Percentiles rank a stretch among this genome's conserved stretches.
Evolutionary conservation across 92 coral and sea anemone species (phyloP).

Genomic region (Parazoanthus darwini): DNA sequence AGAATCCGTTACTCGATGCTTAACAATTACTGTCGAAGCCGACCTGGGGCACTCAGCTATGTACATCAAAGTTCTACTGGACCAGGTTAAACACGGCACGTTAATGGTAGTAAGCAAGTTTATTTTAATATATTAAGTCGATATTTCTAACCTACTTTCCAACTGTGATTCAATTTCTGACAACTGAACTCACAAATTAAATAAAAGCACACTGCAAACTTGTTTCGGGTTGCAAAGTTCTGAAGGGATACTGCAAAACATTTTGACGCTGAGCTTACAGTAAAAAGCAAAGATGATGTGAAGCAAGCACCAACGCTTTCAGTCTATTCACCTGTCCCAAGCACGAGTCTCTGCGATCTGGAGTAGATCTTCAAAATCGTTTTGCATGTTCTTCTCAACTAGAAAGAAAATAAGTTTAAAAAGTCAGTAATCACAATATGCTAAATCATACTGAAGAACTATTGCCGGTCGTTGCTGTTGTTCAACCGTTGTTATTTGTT

Average conservation of each 20-base stretch:
- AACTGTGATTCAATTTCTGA: no score
- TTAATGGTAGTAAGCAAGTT: neutral
- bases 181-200: no score
- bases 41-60: neutral
- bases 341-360: neutral
- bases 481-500: no score
- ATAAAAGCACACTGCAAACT: neutral
- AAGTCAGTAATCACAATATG: neutral
- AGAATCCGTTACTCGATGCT: no score
- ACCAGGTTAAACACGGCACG: neutral
- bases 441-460: no score
- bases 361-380: neutral
- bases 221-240: neutral
- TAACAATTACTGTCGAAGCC: neutral
- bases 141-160: neutral
- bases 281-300: neutral
- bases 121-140: no score
- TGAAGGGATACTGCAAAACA: neutral
- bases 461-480: no score
- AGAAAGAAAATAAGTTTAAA: neutral
- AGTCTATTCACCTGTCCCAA: slow-evolving; percentile 11
- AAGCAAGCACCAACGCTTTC: neutral
- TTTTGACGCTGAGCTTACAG: neutral
- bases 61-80: neutral
- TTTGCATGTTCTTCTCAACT: neutral